Percentiles rank a stretch among this genome's conserved stretches.
phyloP scores from a whole-genome alignment of 1,140 invertebrate genomes.

The Drosophila serrata region DNA sequence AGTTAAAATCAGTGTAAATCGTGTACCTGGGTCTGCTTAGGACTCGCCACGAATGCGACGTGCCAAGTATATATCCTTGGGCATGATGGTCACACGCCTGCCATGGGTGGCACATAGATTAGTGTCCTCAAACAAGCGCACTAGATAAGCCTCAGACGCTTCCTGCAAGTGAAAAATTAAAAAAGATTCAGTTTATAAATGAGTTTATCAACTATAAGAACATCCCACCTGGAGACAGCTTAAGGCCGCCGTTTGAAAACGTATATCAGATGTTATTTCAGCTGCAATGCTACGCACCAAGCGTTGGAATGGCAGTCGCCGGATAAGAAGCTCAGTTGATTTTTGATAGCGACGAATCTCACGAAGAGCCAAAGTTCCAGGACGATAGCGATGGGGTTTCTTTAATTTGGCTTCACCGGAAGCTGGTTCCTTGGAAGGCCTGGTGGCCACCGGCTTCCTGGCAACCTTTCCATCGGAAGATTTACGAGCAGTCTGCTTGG shows the following conservation, averaged over 20 bases:
- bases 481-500: conserved; percentile 90
- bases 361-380: conserved; percentile 87
- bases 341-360: conserved; percentile 95
- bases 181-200: not conserved
- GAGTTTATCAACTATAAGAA: not conserved
- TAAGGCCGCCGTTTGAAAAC: conserved; percentile 92
- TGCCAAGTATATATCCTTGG: conserved; percentile 95
- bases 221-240: conserved; percentile 88
- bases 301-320: conserved; percentile 77
- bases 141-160: conserved; percentile 94
- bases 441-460: conserved; percentile 93
- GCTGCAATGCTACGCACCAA: conserved; percentile 94
- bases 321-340: conserved; percentile 70
- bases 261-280: conserved; percentile 91
- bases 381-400: not conserved
- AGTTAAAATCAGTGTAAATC: not conserved
- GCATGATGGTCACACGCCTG: conserved; percentile 96
- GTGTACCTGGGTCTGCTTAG: conserved; percentile 82
- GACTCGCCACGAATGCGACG: conserved; percentile 91
- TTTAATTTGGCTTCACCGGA: not conserved
- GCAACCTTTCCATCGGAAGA: conserved; percentile 94
- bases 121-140: conserved; percentile 94
- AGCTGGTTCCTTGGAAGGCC: conserved; percentile 86
- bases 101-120: conserved; percentile 95
- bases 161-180: conserved; percentile 88